These are phyloP conservation scores for human (Homo sapiens) DNA, from an alignment of 2,113 vertebrate species.

Conservation along the genomic window GRCh38 chr4:48484501-48485000, in stretches of 20 bases:
- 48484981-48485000: constrained; percentile 98
- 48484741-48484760: background rate
- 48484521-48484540: background rate
- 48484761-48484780: background rate
- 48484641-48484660: background rate
- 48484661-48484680: background rate
- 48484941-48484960: constrained; percentile 96
- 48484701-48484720: background rate
- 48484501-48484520: background rate
- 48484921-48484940: constrained; percentile 92
- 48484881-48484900: background rate
- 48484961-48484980: constrained; percentile 96
- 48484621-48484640: background rate
- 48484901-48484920: background rate
- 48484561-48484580: background rate
- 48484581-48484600: constrained; percentile 36
- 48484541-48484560: background rate
- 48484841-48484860: background rate
- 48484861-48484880: background rate
- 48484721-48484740: background rate
- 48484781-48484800: background rate
- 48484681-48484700: background rate
- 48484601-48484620: background rate
- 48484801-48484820: background rate
- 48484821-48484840: too few relatives aligned